Evolutionary conservation across 2,888 invertebrate species (phyloP).

Genomic region (Lampropteryx suffumata): DNA sequence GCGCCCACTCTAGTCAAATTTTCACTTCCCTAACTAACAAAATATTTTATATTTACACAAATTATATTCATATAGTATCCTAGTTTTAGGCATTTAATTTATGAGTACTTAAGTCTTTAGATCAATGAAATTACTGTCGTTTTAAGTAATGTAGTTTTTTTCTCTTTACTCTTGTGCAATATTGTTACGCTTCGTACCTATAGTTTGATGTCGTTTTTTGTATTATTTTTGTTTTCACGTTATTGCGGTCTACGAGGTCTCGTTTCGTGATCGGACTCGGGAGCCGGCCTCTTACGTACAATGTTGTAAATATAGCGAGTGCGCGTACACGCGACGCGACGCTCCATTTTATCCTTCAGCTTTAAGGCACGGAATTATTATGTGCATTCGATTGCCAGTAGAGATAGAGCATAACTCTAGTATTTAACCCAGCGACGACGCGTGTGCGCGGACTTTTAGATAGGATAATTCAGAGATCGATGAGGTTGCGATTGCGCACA

Average conservation of each 20-base stretch:
- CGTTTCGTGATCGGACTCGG: conserved; percentile 49
- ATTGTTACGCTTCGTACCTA: conserved; percentile 75
- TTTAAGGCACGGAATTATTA: conserved; percentile 25
- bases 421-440: conserved; percentile 20
- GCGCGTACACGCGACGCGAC: conserved; percentile 28
- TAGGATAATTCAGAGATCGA: conserved; percentile 31
- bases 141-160: conserved; percentile 69
- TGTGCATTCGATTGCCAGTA: conserved; percentile 30
- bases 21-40: conserved; percentile 77
- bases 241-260: conserved; percentile 59
- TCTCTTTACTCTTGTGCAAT: conserved; percentile 73
- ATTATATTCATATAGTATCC: conserved; percentile 83
- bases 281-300: conserved; percentile 44
- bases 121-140: conserved; percentile 50
- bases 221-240: conserved; percentile 50
- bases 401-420: conserved; percentile 27
- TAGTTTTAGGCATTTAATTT: conserved; percentile 82
- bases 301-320: conserved; percentile 31
- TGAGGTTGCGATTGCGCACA: conserved; percentile 29
- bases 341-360: conserved; percentile 25
- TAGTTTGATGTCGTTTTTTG: conserved; percentile 59
- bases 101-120: conserved; percentile 68
- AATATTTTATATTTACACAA: conserved; percentile 84
- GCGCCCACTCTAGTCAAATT: conserved; percentile 81
- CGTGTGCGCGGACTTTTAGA: conserved; percentile 38